These are phyloP conservation scores for Caretta caretta DNA, from an alignment of 2,113 vertebrate species.

Conservation along the genomic window DNA sequence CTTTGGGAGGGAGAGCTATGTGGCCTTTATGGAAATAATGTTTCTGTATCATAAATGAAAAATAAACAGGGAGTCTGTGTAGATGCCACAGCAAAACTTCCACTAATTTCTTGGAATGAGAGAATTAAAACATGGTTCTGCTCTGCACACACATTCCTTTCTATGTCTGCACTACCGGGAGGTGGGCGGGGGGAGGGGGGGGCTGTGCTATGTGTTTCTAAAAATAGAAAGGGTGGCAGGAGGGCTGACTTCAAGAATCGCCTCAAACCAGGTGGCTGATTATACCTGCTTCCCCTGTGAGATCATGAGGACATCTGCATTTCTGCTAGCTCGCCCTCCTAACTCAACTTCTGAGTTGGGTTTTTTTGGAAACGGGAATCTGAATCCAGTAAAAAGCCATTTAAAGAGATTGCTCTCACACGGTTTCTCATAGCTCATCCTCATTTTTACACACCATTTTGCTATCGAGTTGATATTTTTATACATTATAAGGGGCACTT, in stretches of 20 bases:
- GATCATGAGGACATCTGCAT: not conserved
- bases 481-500: constrained; percentile 47
- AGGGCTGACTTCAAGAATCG: not conserved
- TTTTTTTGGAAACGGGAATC: not conserved
- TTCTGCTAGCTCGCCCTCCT: not conserved
- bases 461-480: constrained; percentile 40
- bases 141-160: not conserved
- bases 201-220: not conserved
- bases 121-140: not conserved
- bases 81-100: not conserved
- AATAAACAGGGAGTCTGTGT: constrained; percentile 4
- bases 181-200: too few species aligned
- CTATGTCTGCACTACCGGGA: not conserved
- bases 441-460: constrained; percentile 46
- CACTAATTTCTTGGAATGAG: not conserved
- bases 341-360: not conserved
- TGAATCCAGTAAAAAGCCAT: not conserved
- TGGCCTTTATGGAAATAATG: constrained; percentile 37
- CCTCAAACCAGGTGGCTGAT: not conserved
- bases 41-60: not conserved
- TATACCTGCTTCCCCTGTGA: not conserved
- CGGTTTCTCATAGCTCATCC: constrained; percentile 8
- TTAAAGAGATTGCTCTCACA: not conserved
- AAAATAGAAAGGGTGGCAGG: not conserved
- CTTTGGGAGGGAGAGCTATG: constrained; percentile 43